Base-by-base conservation (phyloP, 1,140 invertebrate genomes). In the Brachionus koreanus region DNA sequence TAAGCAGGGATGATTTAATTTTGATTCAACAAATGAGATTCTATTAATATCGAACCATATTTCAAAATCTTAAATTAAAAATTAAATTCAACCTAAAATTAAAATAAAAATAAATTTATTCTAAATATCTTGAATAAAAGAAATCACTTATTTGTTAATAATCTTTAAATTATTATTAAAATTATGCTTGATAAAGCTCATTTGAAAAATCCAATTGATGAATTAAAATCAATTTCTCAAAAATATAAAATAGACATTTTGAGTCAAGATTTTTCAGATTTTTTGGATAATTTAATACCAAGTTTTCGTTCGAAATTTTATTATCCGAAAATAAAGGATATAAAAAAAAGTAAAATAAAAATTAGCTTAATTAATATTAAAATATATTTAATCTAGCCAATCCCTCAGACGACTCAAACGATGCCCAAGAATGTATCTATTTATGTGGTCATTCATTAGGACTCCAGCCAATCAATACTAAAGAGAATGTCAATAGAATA, bases 371-470 rank as follows among this genome's bases (percentile, higher is more conserved):
- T 57, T 65, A 33, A 3, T 23, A 65, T 33, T 65, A 13, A 13
- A 7, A 12, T 33, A 12, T 29, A 35, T 65, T 33, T 23, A 65
- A 5, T 65, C 25, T 12, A 23, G 13, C 29, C 9, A 65, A 65
- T 29, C 12, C 5, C 5, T 33, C 33, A 13, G 16, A 16, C 12
- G 10, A 23, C 6, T 13, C 4, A 1, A 10, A 61, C 16, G 6
- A 29, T n/a, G 23, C 29, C 13, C 42, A 77, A 49, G 90, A 91
- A 25, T 89, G 88, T 85, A 86, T 91, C 7, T 91, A 91, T 85
- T 87, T 91, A 37, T 90, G 89, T 84, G 90, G 90, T 0, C 90
- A 91, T 85, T 91, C 90, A 3, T 86, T 91, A 2, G 91, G 91
- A 3, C 85, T 91, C 2, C 89, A 89, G 84, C 90, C 90, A 12